Conservation (phyloP, 1,140 invertebrate genomes). For the Bradysia coprophila region DNA sequence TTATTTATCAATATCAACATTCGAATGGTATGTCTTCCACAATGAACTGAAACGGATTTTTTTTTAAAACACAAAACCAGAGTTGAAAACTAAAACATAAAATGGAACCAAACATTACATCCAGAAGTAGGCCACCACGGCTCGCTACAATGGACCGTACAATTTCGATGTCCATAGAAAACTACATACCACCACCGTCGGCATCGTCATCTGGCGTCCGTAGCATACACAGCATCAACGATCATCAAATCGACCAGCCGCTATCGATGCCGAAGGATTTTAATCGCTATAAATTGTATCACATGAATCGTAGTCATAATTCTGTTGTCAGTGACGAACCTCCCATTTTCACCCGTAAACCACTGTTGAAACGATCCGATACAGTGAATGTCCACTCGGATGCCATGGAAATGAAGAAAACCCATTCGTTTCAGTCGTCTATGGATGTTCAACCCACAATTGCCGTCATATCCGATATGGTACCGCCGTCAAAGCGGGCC, state of each 20-base stretch:
- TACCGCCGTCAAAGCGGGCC: slow-evolving; percentile 10
- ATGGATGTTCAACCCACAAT: no score
- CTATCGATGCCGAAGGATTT: neutral
- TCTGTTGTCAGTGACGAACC: neutral
- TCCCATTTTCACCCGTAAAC: neutral
- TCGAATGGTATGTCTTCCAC: no score
- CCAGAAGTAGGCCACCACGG: slow-evolving; percentile 23
- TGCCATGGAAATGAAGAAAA: slow-evolving; percentile 25
- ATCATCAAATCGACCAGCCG: neutral
- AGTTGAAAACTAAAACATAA: no score
- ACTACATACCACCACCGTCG: slow-evolving; percentile 14
- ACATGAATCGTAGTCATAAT: neutral
- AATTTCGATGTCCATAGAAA: slow-evolving; percentile 23
- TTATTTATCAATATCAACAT: no score
- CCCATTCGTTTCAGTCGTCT: slow-evolving; percentile 21
- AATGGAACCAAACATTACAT: slow-evolving; percentile 4
- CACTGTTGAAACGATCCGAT: slow-evolving; percentile 18
- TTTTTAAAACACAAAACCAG: no score
- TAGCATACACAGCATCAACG: neutral
- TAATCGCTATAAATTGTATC: neutral
- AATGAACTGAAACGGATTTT: no score
- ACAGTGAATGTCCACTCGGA: slow-evolving; percentile 23
- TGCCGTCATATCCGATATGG: neutral
- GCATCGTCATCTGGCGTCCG: neutral
- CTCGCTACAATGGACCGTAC: slow-evolving; percentile 22